phyloP scores from a whole-genome alignment of 2,113 vertebrate species.

The Ahaetulla prasina region DNA sequence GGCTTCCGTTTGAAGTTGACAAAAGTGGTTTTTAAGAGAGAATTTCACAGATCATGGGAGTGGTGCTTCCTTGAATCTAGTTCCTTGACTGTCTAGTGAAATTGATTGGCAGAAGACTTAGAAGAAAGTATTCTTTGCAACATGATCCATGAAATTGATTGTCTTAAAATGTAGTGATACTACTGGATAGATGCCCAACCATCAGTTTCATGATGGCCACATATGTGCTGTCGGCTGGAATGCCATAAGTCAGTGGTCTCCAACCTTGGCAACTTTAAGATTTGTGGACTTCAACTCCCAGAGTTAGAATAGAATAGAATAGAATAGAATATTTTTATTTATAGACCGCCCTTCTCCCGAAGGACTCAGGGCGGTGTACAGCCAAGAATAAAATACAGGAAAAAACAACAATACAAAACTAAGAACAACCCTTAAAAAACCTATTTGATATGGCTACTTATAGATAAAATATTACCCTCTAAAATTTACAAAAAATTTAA shows the following conservation, averaged over 20 bases:
- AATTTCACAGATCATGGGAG: background rate
- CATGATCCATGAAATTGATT: background rate
- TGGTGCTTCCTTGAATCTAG: background rate
- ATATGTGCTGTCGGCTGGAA: background rate
- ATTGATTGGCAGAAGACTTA: background rate
- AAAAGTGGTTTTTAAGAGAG: background rate
- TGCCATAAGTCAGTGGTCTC: background rate
- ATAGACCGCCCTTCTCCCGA: too few relatives aligned
- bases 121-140: background rate
- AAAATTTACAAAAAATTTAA: too few relatives aligned
- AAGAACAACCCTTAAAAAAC: too few relatives aligned
- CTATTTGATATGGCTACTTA: too few relatives aligned
- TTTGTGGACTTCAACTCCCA: too few relatives aligned
- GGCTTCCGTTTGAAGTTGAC: background rate
- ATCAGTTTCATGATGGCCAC: background rate
- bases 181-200: background rate
- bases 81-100: background rate
- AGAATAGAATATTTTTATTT: too few relatives aligned
- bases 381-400: too few relatives aligned
- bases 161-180: background rate
- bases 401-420: too few relatives aligned
- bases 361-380: too few relatives aligned
- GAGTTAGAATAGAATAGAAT: too few relatives aligned
- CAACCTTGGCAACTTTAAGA: too few relatives aligned
- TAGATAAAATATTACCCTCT: too few relatives aligned